A percentile compares a stretch with the other conserved stretches of the same genome.
phyloP scores from a whole-genome alignment of 2,888 invertebrate species.

The Rapana venosa region DNA sequence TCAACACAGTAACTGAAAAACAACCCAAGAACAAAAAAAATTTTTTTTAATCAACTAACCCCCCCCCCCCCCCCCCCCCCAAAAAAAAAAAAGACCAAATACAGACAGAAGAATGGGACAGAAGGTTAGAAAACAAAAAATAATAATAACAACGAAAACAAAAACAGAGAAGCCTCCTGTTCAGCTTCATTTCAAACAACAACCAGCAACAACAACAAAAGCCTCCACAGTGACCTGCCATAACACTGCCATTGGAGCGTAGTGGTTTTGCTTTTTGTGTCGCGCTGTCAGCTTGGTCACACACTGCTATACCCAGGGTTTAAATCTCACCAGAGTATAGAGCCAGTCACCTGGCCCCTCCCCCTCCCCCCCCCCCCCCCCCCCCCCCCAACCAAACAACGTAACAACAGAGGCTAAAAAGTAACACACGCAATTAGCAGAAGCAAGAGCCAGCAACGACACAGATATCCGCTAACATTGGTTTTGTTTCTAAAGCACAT shows the following conservation, averaged over 20 bases:
- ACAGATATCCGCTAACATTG: background rate
- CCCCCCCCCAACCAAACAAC: too few species aligned
- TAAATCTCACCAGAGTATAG: too few species aligned
- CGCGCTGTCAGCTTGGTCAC: too few species aligned
- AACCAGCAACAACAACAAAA: background rate
- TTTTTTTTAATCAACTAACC: background rate
- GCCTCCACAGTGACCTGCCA: too few species aligned
- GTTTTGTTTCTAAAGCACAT: conserved; percentile 15
- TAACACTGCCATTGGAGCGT: too few species aligned
- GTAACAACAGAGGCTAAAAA: too few species aligned
- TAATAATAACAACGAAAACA: background rate
- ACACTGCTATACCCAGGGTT: too few species aligned
- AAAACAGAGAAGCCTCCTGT: background rate
- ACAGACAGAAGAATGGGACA: background rate
- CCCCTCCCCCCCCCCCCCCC: too few species aligned
- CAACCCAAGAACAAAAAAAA: background rate
- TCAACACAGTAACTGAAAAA: background rate
- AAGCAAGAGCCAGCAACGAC: background rate
- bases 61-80: background rate
- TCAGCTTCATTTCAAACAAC: too few species aligned
- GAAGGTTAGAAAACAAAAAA: background rate
- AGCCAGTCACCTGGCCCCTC: too few species aligned
- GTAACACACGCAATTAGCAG: background rate
- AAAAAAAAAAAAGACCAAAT: background rate
- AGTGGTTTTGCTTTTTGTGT: too few species aligned